Percentiles rank a stretch among this genome's conserved stretches.
Conservation (phyloP, 30 jellyfish, hydroid and myxozoan species). For the Catostylus mosaicus region DNA sequence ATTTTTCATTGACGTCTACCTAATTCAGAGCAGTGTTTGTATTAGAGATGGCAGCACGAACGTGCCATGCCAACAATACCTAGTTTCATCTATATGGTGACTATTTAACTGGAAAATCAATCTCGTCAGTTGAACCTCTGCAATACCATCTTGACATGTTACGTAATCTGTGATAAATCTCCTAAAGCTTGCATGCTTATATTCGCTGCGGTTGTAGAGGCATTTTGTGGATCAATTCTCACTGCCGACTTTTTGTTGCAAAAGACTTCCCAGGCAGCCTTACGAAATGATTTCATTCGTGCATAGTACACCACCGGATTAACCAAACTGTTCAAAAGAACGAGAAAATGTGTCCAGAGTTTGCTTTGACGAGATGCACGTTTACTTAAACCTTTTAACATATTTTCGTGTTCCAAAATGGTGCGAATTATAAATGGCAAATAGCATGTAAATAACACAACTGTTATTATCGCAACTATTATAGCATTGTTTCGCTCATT, state of each 20-base stretch:
- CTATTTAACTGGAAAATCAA: too few relatives aligned
- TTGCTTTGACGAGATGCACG: not conserved
- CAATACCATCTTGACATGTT: too few relatives aligned
- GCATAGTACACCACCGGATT: slow-evolving; percentile 29
- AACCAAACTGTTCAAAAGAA: slow-evolving; percentile 2
- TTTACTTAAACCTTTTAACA: not conserved
- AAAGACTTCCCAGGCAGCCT: slow-evolving; percentile 10
- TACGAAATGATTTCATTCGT: slow-evolving; percentile 11
- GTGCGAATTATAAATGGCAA: not conserved
- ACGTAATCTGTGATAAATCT: too few relatives aligned
- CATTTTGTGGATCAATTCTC: not conserved
- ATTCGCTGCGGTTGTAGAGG: not conserved
- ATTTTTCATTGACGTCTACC: too few relatives aligned
- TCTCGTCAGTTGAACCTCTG: too few relatives aligned
- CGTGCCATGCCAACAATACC: too few relatives aligned
- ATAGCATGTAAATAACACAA: slow-evolving; percentile 1
- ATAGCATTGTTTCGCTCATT: not conserved
- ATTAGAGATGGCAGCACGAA: too few relatives aligned
- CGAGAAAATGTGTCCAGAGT: slow-evolving; percentile 5
- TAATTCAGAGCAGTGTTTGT: too few relatives aligned
- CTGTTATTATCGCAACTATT: not conserved
- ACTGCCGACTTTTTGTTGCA: not conserved
- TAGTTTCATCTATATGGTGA: too few relatives aligned
- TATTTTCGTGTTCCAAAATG: not conserved
- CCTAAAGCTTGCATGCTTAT: too few relatives aligned